Base-by-base conservation (phyloP, 2,797 vertebrate genomes). In the Rhodeus uyekii region DNA sequence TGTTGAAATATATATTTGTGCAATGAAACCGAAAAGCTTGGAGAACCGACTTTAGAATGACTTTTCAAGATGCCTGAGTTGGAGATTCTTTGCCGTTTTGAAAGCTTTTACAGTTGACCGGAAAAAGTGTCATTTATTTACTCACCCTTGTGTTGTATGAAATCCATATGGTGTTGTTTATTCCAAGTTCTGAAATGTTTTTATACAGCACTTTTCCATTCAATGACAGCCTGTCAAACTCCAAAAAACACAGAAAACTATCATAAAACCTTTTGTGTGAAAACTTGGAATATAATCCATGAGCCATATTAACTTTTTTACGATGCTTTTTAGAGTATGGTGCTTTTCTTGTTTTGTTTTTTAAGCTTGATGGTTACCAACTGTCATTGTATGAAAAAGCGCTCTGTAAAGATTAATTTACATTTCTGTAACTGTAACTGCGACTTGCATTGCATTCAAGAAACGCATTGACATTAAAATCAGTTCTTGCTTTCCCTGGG, bases 1-100 rank as follows among this genome's bases (percentile, higher is more conserved):
- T 44, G 36, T 44, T 79, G 36, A 69, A 69, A 58, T 69, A 79
- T 69, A 58, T 44, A 79, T 69, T 69, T 79, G 24, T 58, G 65
- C 74, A 61, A 38, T 74, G 50, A 78, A 78, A 50, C 22, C 50
- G 44, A 16, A 64, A 44, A 63, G 27, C 34, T 42, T 27, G 22
- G 50, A 79, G 22, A 46, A 60, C 50, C 0, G 4, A 80, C 65
- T 7, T 34, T 16, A 32, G 8, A 60, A 46, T 34, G 34, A 27
- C 27, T 46, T 80, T 60, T 79, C 65, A 69, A 42, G 65, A 79
- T 60, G 50, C 18, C 58, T 60, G 24, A 32, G 36, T 58, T 69
- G 50, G 3, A 58, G 50, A 34, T 58, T 8, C 0, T 36, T 50
- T 63, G 4, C 50, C 18, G 34, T 55, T 58, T 6, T 61, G 12